Conservation (phyloP, 2,113 vertebrate genomes). For the Cyrtonyx montezumae region DNA sequence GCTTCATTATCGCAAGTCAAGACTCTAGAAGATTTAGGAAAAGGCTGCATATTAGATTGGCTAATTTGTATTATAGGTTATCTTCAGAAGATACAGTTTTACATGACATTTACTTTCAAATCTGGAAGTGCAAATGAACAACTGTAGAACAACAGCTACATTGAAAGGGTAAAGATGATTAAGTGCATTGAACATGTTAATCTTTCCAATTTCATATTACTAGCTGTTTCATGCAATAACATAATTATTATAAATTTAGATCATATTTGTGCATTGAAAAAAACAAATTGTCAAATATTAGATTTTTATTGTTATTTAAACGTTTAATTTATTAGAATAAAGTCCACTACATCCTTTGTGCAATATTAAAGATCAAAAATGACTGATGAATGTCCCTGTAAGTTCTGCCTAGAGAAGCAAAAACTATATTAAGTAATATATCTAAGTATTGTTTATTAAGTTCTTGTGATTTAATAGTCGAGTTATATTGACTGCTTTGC, state of each 20-base stretch:
- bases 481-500: neutral
- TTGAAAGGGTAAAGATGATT: constrained; percentile 6
- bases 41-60: neutral
- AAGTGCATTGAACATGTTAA: neutral
- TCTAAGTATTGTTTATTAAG: neutral
- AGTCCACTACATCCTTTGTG: neutral
- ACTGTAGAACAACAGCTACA: neutral
- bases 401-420: neutral
- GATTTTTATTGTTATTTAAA: neutral
- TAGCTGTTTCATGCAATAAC: neutral
- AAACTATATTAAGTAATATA: neutral
- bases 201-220: neutral
- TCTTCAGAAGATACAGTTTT: neutral
- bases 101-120: constrained; percentile 19
- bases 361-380: neutral
- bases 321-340: neutral
- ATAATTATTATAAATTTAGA: neutral
- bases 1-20: neutral
- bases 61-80: neutral
- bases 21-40: neutral
- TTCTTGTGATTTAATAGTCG: neutral
- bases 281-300: neutral
- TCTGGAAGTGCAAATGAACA: neutral
- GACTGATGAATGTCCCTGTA: neutral
- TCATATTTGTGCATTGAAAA: neutral